phyloP scores from a whole-genome alignment of 1,140 invertebrate species.

The Brachionus angularis region DNA sequence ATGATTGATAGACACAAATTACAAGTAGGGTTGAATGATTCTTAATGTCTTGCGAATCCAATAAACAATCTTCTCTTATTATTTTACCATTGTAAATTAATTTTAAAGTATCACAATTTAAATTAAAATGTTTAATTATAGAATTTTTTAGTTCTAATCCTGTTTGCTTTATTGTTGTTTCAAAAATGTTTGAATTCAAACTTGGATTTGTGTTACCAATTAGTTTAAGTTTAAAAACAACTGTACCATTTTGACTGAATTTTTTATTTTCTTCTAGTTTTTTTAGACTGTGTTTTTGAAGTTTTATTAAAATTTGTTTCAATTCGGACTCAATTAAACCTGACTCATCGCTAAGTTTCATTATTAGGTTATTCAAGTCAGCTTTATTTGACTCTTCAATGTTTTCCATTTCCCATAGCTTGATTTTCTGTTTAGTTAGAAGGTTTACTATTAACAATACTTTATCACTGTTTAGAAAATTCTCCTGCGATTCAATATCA shows the following conservation, averaged over 20 bases:
- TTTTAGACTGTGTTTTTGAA: conserved; percentile 3
- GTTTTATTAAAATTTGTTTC: not conserved
- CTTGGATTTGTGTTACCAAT: conserved; percentile 4
- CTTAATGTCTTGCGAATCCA: not conserved
- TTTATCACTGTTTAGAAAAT: conserved; percentile 3
- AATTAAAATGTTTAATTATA: not conserved
- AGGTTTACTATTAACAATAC: not conserved
- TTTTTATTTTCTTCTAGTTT: conserved; percentile 36
- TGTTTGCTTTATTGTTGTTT: not conserved
- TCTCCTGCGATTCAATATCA: not conserved
- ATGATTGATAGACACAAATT: conserved; percentile 24
- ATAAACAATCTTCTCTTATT: conserved; percentile 10
- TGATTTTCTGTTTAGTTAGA: not conserved
- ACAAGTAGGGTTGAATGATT: conserved; percentile 34
- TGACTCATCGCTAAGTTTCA: conserved; percentile 21
- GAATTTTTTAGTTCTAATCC: not conserved
- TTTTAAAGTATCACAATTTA: conserved; percentile 10
- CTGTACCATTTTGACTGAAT: not conserved
- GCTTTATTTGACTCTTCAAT: not conserved
- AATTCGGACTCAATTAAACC: conserved; percentile 8
- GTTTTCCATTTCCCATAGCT: not conserved
- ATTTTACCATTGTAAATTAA: conserved; percentile 32
- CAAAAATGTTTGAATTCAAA: not conserved
- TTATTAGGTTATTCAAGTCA: not conserved
- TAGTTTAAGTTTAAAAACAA: conserved; percentile 15